A percentile compares a stretch with the other conserved stretches of the same genome.
Conservation (phyloP, 2,888 invertebrate species). For the Microdon myrmicae region DNA sequence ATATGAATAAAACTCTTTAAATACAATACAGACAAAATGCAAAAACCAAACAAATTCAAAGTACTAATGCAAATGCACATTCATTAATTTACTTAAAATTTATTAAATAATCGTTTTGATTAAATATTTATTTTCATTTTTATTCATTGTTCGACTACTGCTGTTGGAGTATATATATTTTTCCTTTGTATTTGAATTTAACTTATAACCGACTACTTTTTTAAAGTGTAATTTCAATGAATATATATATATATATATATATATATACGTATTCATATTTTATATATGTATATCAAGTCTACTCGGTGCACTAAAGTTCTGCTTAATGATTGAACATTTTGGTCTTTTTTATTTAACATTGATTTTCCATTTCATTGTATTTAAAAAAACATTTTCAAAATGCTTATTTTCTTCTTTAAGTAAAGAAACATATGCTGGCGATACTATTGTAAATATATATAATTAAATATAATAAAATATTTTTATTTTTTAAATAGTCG, state of each 20-base stretch:
- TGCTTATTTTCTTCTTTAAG: constrained; percentile 17
- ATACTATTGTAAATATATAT: constrained; percentile 19
- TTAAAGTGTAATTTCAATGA: constrained; percentile 25
- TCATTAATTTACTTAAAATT: constrained; percentile 39
- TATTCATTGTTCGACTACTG: constrained; percentile 40
- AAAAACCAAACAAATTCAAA: constrained; percentile 1
- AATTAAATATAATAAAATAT: constrained; percentile 35
- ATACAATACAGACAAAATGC: constrained; percentile 20
- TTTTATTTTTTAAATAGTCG: constrained; percentile 9
- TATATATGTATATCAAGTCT: constrained; percentile 11
- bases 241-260: constrained; percentile 27
- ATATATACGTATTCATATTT: constrained; percentile 5
- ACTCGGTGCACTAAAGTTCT: constrained; percentile 47
- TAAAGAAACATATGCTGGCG: no score
- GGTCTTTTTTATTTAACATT: constrained; percentile 43
- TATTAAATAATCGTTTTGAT: constrained; percentile 39
- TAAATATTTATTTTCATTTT: constrained; percentile 37
- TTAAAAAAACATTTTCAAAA: constrained; percentile 17
- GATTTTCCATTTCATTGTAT: constrained; percentile 16
- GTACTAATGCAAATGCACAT: constrained; percentile 15
- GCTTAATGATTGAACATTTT: constrained; percentile 40
- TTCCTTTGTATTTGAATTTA: constrained; percentile 23
- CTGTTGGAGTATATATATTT: constrained; percentile 13
- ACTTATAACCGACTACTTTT: constrained; percentile 35
- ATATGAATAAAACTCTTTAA: constrained; percentile 26